Percentiles rank a stretch among this genome's conserved stretches.
Evolutionary conservation across 2,113 vertebrate genomes (phyloP).

Genomic region (Microtus richardsoni): DNA sequence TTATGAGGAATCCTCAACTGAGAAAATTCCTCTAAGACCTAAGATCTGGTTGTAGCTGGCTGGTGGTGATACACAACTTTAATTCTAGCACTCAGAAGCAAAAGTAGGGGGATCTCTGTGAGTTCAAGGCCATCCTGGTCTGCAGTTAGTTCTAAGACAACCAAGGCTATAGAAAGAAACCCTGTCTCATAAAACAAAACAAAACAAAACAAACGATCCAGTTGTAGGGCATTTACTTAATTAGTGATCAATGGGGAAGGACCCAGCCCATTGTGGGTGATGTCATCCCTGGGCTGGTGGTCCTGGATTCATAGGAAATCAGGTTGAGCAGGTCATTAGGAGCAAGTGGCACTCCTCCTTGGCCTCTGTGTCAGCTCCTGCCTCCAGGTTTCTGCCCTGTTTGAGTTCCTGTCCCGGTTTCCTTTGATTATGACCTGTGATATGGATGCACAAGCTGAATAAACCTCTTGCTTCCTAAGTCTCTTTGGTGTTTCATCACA

Average conservation of each 20-base stretch:
- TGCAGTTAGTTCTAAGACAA: not conserved
- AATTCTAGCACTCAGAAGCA: not conserved
- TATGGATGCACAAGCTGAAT: too few species aligned
- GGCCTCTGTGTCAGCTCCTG: not conserved
- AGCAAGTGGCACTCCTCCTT: not conserved
- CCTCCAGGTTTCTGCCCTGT: not conserved
- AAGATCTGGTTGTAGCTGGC: not conserved
- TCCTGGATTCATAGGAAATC: too few species aligned
- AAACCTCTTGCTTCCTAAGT: not conserved
- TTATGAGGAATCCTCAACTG: not conserved
- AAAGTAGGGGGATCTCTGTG: not conserved
- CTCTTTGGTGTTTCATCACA: not conserved
- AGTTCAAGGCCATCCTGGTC: not conserved
- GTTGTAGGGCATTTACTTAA: not conserved
- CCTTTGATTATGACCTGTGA: not conserved
- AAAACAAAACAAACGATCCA: too few species aligned
- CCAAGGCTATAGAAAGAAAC: not conserved
- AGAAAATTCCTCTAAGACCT: not conserved
- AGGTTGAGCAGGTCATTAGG: not conserved
- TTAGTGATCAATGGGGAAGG: not conserved
- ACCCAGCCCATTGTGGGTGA: not conserved
- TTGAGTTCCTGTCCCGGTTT: not conserved
- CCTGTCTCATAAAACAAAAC: not conserved
- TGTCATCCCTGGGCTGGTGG: not conserved
- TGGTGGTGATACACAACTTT: not conserved